Conservation (phyloP, 2,113 vertebrate species). For the Vireo altiloquus region DNA sequence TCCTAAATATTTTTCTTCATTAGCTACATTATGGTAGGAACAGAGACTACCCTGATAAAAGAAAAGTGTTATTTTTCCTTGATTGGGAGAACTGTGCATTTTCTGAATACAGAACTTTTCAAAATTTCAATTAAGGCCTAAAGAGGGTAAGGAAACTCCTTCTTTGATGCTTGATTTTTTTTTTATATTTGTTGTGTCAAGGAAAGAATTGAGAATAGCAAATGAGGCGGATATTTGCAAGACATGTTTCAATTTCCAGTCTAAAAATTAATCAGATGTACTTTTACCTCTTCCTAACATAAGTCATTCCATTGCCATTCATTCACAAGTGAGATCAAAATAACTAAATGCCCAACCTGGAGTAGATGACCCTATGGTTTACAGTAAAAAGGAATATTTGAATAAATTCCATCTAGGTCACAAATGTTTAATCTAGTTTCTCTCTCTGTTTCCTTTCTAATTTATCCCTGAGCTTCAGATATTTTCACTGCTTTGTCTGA, state of each 20-base stretch:
- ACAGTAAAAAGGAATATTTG: neutral
- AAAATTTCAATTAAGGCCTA: neutral
- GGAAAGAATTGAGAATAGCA: neutral
- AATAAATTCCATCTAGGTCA: neutral
- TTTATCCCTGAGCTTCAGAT: neutral
- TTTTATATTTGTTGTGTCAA: neutral
- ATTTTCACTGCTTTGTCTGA: neutral
- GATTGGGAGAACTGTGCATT: neutral
- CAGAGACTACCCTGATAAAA: neutral
- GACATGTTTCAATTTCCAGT: neutral
- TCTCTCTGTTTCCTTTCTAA: neutral
- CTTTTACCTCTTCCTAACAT: neutral
- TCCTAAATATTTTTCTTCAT: neutral
- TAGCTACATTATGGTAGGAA: neutral
- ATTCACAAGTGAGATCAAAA: neutral
- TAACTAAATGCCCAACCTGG: neutral
- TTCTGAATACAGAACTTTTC: neutral
- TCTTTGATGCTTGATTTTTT: neutral
- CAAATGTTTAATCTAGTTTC: neutral
- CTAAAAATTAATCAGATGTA: neutral
- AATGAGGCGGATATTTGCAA: neutral
- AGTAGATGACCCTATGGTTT: neutral
- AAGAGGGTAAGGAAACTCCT: neutral
- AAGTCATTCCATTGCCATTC: neutral
- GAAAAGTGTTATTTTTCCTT: neutral